Percentiles rank a stretch among this genome's conserved stretches.
Evolutionary conservation across 2,113 vertebrate species (phyloP).

Genomic region (Pelvicachromis taeniatus): DNA sequence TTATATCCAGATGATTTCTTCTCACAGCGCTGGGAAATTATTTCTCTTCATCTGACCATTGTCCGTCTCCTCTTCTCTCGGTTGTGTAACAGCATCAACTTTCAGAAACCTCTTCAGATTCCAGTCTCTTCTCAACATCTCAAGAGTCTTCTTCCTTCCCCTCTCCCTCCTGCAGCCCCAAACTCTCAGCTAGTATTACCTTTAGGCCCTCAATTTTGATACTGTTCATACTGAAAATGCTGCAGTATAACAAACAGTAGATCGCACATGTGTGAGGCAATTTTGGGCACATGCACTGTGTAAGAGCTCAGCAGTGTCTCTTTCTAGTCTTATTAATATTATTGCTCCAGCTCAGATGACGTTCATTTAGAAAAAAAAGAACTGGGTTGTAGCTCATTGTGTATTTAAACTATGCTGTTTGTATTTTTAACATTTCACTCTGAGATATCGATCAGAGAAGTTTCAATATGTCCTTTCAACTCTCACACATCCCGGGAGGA

Average conservation of each 20-base stretch:
- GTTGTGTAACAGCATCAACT: not conserved
- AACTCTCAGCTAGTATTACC: not conserved
- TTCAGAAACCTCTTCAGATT: not conserved
- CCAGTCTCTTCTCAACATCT: not conserved
- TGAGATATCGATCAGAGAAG: rapidly evolving
- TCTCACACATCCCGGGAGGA: not conserved
- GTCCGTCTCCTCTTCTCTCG: not conserved
- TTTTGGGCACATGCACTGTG: not conserved
- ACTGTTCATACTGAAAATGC: not conserved
- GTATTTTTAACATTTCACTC: not conserved
- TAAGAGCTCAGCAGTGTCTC: not conserved
- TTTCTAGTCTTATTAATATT: not conserved
- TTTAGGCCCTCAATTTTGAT: not conserved
- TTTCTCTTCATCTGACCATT: not conserved
- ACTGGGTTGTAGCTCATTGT: not conserved
- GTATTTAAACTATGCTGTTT: not conserved
- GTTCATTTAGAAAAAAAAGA: rapidly evolving
- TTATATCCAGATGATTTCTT: rapidly evolving
- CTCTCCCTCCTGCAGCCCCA: not conserved
- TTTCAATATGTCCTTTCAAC: not conserved
- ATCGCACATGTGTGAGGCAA: rapidly evolving
- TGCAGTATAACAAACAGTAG: not conserved
- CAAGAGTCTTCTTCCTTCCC: not conserved
- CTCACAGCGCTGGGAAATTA: not conserved
- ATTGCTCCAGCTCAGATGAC: not conserved